Evolutionary conservation across 2,797 vertebrate species (phyloP), one percentile per base, ranked within the genome.

Genomic region (Siniperca scherzeri): DNA sequence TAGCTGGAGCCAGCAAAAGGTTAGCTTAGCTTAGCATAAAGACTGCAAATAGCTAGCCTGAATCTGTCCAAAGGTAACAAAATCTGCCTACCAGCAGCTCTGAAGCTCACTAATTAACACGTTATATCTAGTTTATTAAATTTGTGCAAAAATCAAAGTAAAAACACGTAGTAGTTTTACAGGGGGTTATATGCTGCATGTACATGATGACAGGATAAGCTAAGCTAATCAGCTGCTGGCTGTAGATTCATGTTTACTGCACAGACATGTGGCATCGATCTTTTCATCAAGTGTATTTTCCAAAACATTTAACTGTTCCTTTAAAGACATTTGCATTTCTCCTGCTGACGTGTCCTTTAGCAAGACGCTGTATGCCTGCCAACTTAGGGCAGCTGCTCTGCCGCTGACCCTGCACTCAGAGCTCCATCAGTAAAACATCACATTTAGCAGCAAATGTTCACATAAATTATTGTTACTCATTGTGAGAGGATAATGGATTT

Each of bases 401-500:
- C 36, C 4, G 44, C 86, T 83, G 84, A 87, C 67, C 64, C 77
- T 67, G 67, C 83, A 73, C 81, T 78, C 77, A 78, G 48, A 77
- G 64, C 80, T 72, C 65, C 83, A 75, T 68, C 77, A 70, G 70
- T 48, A 74, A 81, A 76, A 66, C 61, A 67, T 82, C 74, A 68
- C 80, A 73, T 86, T 75, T 78, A 69, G 80, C 64, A 76, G 77
- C 80, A 87, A 85, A 79, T 68, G 77, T 69, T 76, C 70, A 78
- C 83, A 92, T 85, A 74, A 88, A 89, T 93, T 87, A 86, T 84
- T 85, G 79, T 84, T 82, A 7, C 69, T 77, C 65, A 70, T 67
- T 65, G 80, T 59, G 66, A 81, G 74, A 78, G 77, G 80, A 87
- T 93, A 88, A 92, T 92, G 88, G 90, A 73, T 68, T 84, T 89